Percentiles rank a stretch among this genome's conserved stretches.
These are phyloP conservation scores for Ursus arctos DNA, from an alignment of 2,113 vertebrate genomes.

Conservation along the genomic window DNA sequence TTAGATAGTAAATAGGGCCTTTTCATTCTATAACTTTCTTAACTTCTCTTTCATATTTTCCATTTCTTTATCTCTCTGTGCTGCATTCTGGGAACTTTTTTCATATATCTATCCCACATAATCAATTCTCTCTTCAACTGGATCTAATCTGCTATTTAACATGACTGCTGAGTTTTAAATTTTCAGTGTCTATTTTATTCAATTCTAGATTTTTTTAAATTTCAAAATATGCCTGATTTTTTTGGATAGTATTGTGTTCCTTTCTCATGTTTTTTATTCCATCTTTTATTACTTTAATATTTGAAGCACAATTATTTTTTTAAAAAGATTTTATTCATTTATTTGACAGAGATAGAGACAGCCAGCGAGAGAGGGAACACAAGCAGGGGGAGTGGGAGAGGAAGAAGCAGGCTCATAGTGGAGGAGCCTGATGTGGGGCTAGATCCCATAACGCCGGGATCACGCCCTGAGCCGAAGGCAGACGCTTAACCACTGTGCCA, in stretches of 20 bases:
- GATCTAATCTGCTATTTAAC: background rate
- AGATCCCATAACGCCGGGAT: too few species aligned
- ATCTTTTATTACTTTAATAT: background rate
- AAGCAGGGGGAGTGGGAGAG: too few species aligned
- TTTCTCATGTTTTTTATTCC: background rate
- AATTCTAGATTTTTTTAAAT: background rate
- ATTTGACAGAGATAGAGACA: too few species aligned
- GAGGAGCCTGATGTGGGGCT: too few species aligned
- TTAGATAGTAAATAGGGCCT: background rate
- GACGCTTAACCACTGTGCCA: too few species aligned
- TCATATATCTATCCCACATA: background rate
- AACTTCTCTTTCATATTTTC: background rate
- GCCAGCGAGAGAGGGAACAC: too few species aligned
- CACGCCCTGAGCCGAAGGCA: too few species aligned
- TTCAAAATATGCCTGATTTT: background rate
- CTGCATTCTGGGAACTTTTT: background rate
- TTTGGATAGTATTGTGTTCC: background rate
- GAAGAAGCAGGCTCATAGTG: too few species aligned
- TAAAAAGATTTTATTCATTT: too few species aligned
- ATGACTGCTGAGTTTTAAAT: background rate
- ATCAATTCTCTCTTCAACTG: background rate
- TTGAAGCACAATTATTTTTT: background rate
- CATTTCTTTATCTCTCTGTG: conserved; percentile 12
- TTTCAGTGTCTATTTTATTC: background rate
- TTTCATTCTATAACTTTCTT: background rate